phyloP scores from a whole-genome alignment of 2,113 vertebrate species.

The Nettapus auritus region DNA sequence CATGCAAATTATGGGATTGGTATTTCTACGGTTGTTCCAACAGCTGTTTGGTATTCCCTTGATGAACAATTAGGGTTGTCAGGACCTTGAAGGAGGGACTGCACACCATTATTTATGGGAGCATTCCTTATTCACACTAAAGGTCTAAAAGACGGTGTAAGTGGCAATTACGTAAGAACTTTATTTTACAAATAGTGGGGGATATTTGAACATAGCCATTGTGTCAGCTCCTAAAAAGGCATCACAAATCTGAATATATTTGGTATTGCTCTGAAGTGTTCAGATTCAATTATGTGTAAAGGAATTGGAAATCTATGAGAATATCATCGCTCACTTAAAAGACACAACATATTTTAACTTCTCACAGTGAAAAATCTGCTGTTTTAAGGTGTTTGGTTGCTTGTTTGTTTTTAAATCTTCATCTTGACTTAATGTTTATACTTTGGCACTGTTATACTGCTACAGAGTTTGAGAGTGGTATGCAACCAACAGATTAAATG shows the following conservation, averaged over 20 bases:
- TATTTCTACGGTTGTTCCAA: not conserved
- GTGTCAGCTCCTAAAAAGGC: not conserved
- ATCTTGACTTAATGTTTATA: not conserved
- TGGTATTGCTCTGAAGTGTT: not conserved
- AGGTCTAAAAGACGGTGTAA: not conserved
- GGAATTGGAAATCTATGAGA: not conserved
- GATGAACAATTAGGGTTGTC: not conserved
- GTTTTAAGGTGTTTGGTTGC: not conserved
- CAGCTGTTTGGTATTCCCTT: not conserved
- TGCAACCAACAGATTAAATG: not conserved
- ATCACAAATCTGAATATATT: not conserved
- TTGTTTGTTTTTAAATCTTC: not conserved
- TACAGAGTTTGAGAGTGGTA: not conserved
- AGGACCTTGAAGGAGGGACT: not conserved
- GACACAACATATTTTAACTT: not conserved
- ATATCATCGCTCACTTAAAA: not conserved
- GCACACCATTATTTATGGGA: not conserved
- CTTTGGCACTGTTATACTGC: not conserved
- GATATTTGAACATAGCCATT: not conserved
- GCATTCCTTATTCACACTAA: not conserved
- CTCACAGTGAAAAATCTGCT: not conserved
- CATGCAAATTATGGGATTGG: not conserved
- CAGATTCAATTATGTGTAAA: not conserved
- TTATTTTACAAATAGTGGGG: not conserved
- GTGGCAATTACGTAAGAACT: not conserved